Evolutionary conservation across 2,797 vertebrate species (phyloP), one percentile per base, ranked within the genome.

Genomic region (Sebastes iracundus): DNA sequence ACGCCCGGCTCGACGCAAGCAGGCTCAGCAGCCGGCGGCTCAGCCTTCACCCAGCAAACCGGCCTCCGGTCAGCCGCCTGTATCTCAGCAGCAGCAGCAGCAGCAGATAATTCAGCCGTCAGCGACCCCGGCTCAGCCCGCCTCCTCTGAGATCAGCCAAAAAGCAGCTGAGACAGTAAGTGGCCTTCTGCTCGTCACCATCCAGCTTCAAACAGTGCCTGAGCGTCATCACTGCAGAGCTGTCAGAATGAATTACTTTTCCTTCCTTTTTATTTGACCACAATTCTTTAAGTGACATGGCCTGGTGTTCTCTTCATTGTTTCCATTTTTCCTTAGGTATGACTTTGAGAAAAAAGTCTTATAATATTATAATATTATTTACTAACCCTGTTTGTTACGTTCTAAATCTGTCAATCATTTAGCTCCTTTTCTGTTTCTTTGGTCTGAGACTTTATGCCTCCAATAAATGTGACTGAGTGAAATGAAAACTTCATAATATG

Each of bases 1-100:
- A 2, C 94, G 96, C 30, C 96, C 96, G 0, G 94, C 93, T 20
- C 92, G 96, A 9, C 96, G 96, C 72, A 96, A 93, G 87, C 94
- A 94, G 77, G 79, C 86, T 72, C 90, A 86, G 74, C 88, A 75
- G 73, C 79, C 88, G 0, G 80, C 72, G 3, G 71, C 84, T 73
- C 91, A 84, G 75, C 60, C 82, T 5, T 92, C 92, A 1, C 90
- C 89, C 70, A 80, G 72, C 82, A 92, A 90, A 84, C 65, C 75
- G 0, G 49, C 75, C 55, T 5, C 85, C 7, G 30, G 52, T 69
- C 94, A 88, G 76, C 70, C 27, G 1, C 66, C 78, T 33, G 78
- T 32, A 11, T 7, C 82, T 60, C 81, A 82, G 66, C 91, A 81
- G 55, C 84, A 88, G 78, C 84, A 88, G 78, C 91, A 81, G 56